phyloP scores from a whole-genome alignment of 1,140 invertebrate species.

The Diabrotica undecimpunctata region DNA sequence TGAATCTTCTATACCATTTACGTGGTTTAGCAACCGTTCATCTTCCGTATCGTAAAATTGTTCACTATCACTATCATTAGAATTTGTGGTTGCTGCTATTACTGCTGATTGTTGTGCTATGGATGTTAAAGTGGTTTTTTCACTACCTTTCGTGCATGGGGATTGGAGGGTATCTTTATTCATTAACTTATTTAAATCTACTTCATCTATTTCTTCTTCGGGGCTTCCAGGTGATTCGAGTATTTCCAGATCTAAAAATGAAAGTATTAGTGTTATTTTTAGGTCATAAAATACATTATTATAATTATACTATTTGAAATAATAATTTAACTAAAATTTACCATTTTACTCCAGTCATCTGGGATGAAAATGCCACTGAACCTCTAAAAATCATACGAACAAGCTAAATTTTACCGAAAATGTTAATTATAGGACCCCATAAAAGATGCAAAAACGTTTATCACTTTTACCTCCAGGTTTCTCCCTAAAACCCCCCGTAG shows the following conservation, averaged over 20 bases:
- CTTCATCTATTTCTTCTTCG: constrained; percentile 52
- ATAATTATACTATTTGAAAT: too few relatives aligned
- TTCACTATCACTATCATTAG: constrained; percentile 52
- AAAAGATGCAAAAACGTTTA: too few relatives aligned
- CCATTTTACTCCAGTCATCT: too few relatives aligned
- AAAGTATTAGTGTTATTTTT: neutral
- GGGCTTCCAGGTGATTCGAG: constrained; percentile 64
- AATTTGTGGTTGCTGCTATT: constrained; percentile 1
- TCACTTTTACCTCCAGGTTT: too few relatives aligned
- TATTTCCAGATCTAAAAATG: constrained; percentile 49
- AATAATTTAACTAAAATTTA: too few relatives aligned
- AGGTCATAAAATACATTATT: too few relatives aligned
- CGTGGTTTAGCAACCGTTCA: constrained; percentile 14
- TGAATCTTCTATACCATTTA: neutral
- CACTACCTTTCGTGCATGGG: neutral
- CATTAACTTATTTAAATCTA: constrained; percentile 30
- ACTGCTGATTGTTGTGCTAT: neutral
- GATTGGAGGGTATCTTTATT: constrained; percentile 26
- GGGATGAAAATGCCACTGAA: too few relatives aligned
- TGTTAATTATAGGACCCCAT: too few relatives aligned
- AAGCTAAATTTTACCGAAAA: too few relatives aligned
- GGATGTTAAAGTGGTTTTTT: neutral
- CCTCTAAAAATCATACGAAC: too few relatives aligned
- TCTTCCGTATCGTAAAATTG: constrained; percentile 55
- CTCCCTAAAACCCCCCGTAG: too few relatives aligned